These are phyloP conservation scores for Pimephales promelas DNA, from an alignment of 2,113 vertebrate species.

Conservation along the genomic window DNA sequence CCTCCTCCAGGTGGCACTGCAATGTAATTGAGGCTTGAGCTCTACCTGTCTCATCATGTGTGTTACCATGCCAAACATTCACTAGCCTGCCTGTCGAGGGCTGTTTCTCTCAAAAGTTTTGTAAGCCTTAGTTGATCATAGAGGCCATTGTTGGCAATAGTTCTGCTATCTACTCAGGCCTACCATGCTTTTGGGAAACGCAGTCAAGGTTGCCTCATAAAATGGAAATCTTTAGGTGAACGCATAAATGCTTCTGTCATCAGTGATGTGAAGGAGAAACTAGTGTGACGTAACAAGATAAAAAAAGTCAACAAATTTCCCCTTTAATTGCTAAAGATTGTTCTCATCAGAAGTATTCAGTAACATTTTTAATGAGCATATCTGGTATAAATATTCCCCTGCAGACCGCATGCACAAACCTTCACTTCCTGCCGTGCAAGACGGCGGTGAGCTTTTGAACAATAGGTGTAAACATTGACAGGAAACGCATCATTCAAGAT, in stretches of 20 bases:
- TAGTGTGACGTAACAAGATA: neutral
- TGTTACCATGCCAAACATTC: neutral
- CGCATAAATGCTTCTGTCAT: neutral
- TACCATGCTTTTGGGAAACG: too few relatives aligned
- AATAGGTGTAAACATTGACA: slow-evolving; percentile 34
- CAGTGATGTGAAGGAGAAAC: neutral
- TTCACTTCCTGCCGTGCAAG: slow-evolving; percentile 26
- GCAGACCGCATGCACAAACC: neutral
- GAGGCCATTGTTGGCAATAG: too few relatives aligned
- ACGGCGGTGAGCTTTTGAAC: slow-evolving; percentile 23
- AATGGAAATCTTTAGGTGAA: neutral
- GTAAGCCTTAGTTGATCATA: too few relatives aligned
- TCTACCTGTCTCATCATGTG: neutral
- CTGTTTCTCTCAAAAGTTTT: too few relatives aligned
- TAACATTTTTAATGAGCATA: neutral
- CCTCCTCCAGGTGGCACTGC: neutral
- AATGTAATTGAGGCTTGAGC: neutral
- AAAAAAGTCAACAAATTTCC: neutral
- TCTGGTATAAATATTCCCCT: neutral
- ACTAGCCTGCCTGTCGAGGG: neutral
- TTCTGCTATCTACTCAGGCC: fast-evolving
- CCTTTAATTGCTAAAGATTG: neutral
- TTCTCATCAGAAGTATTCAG: neutral
- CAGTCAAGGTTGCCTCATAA: neutral
- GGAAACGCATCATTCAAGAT: slow-evolving; percentile 7